A percentile compares a stretch with the other conserved stretches of the same genome.
Evolutionary conservation across 2,797 vertebrate genomes (phyloP).

Genomic region (Natrix natrix): DNA sequence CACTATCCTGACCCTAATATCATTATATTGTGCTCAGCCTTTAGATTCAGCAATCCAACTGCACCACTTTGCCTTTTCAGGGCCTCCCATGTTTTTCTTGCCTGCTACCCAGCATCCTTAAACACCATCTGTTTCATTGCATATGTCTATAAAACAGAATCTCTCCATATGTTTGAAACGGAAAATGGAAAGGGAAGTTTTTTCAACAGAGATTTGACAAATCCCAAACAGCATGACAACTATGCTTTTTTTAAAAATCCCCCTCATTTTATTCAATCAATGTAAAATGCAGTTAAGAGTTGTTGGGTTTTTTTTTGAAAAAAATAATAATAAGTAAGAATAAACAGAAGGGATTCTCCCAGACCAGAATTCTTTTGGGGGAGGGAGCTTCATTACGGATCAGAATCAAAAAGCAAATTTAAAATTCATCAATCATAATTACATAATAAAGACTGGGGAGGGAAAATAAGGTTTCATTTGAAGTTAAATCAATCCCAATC

Average conservation of each 20-base stretch:
- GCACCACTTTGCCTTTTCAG: not conserved
- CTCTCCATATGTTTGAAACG: not conserved
- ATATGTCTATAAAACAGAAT: not conserved
- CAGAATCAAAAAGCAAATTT: conserved; percentile 16
- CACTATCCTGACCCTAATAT: not conserved
- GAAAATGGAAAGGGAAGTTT: not conserved
- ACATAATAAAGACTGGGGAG: not conserved
- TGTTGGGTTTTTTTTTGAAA: not conserved
- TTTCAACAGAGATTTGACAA: not conserved
- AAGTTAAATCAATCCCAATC: not conserved
- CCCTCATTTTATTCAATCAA: rapidly evolving
- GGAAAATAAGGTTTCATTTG: not conserved
- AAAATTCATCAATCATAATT: not conserved
- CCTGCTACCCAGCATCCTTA: not conserved
- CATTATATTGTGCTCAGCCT: not conserved
- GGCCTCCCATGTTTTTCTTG: not conserved
- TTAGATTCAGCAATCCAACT: not conserved
- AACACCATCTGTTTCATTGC: not conserved
- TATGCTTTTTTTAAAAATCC: not conserved
- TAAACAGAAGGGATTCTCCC: not conserved
- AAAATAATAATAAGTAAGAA: not conserved
- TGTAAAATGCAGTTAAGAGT: conserved; percentile 8
- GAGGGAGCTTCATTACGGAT: not conserved
- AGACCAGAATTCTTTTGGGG: rapidly evolving
- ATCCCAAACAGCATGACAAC: not conserved